phyloP scores from a whole-genome alignment of 1,140 invertebrate genomes.

The Halesus radiatus region DNA sequence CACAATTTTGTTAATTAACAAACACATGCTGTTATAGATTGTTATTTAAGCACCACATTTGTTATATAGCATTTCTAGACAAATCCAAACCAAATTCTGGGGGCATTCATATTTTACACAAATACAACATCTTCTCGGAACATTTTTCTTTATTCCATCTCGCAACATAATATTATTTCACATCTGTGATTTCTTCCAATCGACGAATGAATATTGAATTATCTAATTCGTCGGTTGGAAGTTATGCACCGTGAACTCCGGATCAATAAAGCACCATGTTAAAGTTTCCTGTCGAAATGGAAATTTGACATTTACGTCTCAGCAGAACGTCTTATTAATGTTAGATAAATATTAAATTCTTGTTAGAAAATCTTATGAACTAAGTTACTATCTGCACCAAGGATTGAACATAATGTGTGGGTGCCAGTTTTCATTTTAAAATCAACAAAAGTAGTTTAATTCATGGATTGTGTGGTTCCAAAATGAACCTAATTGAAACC shows the following conservation, averaged over 20 bases:
- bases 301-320: constrained; percentile 35
- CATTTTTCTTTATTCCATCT: no score
- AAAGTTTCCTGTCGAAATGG: constrained; percentile 30
- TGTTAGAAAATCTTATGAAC: background rate
- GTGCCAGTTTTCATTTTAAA: background rate
- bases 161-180: no score
- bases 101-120: background rate
- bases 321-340: background rate
- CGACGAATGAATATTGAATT: no score
- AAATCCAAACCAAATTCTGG: constrained; percentile 56
- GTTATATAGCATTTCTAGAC: constrained; percentile 57
- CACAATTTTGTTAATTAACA: constrained; percentile 57
- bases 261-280: constrained; percentile 18
- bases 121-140: no score
- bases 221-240: background rate
- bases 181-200: no score
- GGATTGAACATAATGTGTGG: background rate
- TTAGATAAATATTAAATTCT: constrained; percentile 12
- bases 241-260: background rate
- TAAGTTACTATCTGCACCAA: background rate
- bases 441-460: no score
- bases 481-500: no score
- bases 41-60: constrained; percentile 59
- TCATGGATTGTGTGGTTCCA: no score
- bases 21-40: constrained; percentile 57